Base-by-base conservation (phyloP, 2,888 invertebrate species). In the Phyllotreta cruciferae region DNA sequence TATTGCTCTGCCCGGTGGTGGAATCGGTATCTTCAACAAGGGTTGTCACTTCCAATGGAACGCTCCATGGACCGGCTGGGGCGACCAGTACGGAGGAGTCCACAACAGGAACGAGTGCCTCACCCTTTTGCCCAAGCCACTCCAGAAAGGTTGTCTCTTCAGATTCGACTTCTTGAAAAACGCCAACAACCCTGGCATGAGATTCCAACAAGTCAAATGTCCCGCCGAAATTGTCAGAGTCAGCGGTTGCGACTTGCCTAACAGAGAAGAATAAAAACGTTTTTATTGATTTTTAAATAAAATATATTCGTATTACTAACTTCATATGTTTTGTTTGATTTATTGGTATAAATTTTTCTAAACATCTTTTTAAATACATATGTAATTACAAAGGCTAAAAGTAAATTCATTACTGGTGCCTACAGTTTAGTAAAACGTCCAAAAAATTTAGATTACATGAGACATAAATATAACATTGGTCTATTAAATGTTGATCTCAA, bases 31-130 rank as follows among this genome's bases (percentile, higher is more conserved):
- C 44, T 71, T 63, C 54, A 67, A 69, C 6, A 35, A 66, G 49
- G 72, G 72, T 10, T 72, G 71, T 47, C 60, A 60, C 35, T 49
- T 41, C 3, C 72, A 71, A 54, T 72, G 71, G 71, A 60, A 71
- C 11, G 65, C 24, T 66, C 68, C 10, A 68, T 66, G 13, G 64
- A 24, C 41, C 14, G 67, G 64, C 36, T 72, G 72, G 72, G 72
- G 71, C 10, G 67, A 66, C 14, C 71, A 71, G 55, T 72, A 71
- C 39, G 72, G 72, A n/a, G 72, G 72, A 35, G 70, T 70, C 9
- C 7, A 54, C 14, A 64, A 56, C 14, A 38, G 14, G 41, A n/a
- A 9, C 7, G 14, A 49, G 35, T 57, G 57, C 35, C 3, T 37
- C 8, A 4, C 4, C 6, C 7, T 62, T 47, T 4, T 57, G 4